Conservation (phyloP, 2,888 invertebrate species). For the Nephrotoma guestfalica region DNA sequence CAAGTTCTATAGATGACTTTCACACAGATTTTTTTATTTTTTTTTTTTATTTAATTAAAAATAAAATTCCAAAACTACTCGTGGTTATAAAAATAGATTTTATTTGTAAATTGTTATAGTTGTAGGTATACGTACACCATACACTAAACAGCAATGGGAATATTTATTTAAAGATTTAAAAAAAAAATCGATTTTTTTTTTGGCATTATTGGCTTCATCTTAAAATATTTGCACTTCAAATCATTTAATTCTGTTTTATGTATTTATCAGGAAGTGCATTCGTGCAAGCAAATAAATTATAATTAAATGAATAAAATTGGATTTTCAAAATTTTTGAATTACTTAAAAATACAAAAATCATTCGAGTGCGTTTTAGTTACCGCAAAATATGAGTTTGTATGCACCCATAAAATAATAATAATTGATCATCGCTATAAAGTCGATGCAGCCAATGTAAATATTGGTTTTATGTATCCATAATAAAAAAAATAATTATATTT, state of each 20-base stretch:
- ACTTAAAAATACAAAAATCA: not conserved
- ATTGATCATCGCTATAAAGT: not conserved
- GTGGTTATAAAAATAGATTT: not conserved
- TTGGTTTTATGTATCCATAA: not conserved
- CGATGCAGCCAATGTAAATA: not conserved
- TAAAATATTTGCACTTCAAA: not conserved
- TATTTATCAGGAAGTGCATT: not conserved
- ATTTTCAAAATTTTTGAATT: not conserved
- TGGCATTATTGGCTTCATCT: not conserved
- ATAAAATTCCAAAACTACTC: not conserved
- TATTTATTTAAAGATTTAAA: too few relatives aligned
- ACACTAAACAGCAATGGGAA: too few relatives aligned
- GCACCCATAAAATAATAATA: not conserved
- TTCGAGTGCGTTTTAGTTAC: not conserved
- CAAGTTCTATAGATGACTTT: not conserved
- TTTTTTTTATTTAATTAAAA: not conserved
- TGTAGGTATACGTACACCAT: not conserved
- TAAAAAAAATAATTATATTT: not conserved
- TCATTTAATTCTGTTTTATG: not conserved
- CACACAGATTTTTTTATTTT: not conserved
- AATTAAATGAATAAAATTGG: not conserved
- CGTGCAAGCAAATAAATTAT: not conserved
- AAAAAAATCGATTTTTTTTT: not conserved
- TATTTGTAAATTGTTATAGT: not conserved
- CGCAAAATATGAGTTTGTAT: not conserved